These are phyloP conservation scores for Hyperoodon ampullatus DNA, from an alignment of 2,113 vertebrate species.

Conservation along the genomic window DNA sequence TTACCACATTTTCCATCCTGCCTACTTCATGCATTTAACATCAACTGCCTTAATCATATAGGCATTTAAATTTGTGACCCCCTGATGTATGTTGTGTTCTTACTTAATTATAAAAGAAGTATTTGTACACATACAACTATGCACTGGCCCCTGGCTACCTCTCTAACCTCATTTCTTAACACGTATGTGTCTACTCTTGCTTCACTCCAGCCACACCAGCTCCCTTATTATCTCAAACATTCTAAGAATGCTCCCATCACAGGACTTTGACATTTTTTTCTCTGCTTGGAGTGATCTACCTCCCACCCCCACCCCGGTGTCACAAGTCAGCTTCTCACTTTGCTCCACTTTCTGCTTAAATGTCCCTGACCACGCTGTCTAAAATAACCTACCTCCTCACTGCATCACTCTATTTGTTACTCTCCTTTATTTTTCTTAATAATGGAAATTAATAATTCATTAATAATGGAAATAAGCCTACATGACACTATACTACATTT, in stretches of 20 bases:
- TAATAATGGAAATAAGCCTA: not conserved
- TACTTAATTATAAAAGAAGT: constrained; percentile 7
- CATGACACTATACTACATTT: not conserved
- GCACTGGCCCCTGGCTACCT: not conserved
- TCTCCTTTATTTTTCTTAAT: not conserved
- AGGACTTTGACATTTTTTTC: not conserved
- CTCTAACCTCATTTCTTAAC: not conserved
- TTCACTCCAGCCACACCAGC: not conserved
- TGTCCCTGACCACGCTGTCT: not conserved
- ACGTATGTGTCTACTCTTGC: not conserved
- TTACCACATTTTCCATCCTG: not conserved
- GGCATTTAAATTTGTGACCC: not conserved
- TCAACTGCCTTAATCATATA: not conserved
- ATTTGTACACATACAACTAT: not conserved
- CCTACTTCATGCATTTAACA: not conserved
- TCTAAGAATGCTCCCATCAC: not conserved
- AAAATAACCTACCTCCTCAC: not conserved
- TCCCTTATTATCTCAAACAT: not conserved
- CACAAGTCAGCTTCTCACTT: not conserved
- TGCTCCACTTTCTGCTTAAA: not conserved
- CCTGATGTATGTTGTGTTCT: not conserved
- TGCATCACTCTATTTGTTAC: not conserved
- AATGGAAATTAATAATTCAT: not conserved
- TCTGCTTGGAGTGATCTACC: not conserved
- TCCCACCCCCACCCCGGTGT: not conserved